These are phyloP conservation scores for Lytechinus variegatus DNA, from an alignment of 35 echinoderm and acorn worm genomes.

Conservation along the genomic window DNA sequence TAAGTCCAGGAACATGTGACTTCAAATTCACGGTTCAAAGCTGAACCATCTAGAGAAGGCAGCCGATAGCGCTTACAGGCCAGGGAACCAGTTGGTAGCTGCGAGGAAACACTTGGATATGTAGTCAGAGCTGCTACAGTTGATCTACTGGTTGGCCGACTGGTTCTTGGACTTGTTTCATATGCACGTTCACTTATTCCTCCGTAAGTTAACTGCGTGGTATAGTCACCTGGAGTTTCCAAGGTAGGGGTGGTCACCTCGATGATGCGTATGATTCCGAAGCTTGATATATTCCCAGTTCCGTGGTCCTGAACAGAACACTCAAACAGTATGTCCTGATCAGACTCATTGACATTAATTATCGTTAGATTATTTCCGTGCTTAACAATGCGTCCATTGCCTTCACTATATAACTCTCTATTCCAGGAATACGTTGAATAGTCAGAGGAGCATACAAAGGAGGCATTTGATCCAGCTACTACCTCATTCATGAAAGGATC, in stretches of 20 bases:
- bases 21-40: background rate
- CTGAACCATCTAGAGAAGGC: background rate
- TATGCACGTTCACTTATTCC: background rate
- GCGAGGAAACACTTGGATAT: background rate
- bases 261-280: background rate
- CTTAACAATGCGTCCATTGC: background rate
- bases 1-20: background rate
- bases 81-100: background rate
- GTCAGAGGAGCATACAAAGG: background rate
- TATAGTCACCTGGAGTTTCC: too few relatives aligned
- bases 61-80: background rate
- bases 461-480: background rate
- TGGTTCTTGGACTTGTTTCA: background rate
- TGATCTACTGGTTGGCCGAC: background rate
- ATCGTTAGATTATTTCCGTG: background rate
- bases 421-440: background rate
- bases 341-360: background rate
- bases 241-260: background rate
- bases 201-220: background rate
- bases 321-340: background rate
- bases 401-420: too few relatives aligned
- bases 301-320: background rate
- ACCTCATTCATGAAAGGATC: slow-evolving; percentile 18
- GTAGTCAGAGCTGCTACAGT: background rate
- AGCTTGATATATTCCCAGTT: background rate